Conservation (phyloP, 2,797 vertebrate species). For the Paramormyrops hopkinsi region DNA sequence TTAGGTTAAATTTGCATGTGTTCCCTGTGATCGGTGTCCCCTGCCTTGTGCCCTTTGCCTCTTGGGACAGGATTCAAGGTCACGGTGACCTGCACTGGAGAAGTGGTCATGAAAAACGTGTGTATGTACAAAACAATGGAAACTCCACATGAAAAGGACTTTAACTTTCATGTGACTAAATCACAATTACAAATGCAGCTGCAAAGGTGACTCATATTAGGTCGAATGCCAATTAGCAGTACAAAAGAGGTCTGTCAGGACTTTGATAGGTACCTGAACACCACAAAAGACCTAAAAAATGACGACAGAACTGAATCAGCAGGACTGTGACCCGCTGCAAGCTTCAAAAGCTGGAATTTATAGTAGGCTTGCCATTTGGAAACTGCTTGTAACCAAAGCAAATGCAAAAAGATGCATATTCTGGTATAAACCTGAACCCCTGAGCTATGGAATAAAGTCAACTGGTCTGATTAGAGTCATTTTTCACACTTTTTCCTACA, state of each 20-base stretch:
- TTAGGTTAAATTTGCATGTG: not conserved
- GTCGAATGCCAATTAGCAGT: not conserved
- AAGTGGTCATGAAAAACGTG: not conserved
- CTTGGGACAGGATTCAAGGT: not conserved
- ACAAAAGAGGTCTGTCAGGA: not conserved
- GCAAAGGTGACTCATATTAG: not conserved
- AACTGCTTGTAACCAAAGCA: not conserved
- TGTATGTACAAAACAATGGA: not conserved
- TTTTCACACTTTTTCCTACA: not conserved
- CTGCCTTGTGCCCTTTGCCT: not conserved
- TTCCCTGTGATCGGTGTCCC: not conserved
- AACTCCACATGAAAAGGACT: not conserved
- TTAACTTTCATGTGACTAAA: not conserved
- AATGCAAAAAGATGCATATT: not conserved
- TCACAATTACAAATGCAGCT: not conserved
- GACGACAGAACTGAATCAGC: not conserved
- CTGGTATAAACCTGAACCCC: not conserved
- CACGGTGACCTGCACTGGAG: not conserved
- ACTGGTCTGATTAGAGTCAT: not conserved
- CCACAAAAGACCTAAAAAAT: not conserved
- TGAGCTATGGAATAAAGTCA: not conserved
- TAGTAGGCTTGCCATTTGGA: not conserved
- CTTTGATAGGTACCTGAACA: not conserved
- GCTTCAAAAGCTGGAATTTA: not conserved
- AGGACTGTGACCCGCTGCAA: not conserved